These are phyloP conservation scores for Malaclemys terrapin DNA, from an alignment of 2,113 vertebrate species.

Conservation along the genomic window DNA sequence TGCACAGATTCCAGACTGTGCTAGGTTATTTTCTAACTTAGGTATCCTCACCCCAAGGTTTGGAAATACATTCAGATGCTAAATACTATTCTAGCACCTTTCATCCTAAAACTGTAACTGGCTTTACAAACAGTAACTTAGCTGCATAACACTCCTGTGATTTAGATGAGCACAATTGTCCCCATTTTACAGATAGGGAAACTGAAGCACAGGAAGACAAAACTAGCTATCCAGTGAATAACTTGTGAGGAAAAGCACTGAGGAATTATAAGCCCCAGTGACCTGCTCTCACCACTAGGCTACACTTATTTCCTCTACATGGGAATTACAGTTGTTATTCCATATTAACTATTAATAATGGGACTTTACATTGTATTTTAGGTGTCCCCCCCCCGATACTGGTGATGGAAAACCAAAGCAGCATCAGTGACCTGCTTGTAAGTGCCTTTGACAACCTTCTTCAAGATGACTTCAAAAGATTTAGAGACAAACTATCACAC, in stretches of 20 bases:
- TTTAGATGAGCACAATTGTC: not conserved
- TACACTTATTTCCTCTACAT: not conserved
- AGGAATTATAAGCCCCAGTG: not conserved
- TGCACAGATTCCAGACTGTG: not conserved
- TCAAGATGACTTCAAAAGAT: too few species aligned
- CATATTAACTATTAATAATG: not conserved
- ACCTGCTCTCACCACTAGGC: not conserved
- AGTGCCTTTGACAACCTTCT: too few species aligned
- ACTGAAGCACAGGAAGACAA: not conserved
- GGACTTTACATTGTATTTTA: not conserved
- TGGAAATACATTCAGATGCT: not conserved
- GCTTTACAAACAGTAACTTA: not conserved
- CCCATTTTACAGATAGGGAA: not conserved
- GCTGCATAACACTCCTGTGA: not conserved
- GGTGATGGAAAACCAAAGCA: not conserved
- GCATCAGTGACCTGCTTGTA: not conserved
- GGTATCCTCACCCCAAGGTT: not conserved
- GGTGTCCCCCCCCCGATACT: not conserved
- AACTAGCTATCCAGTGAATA: not conserved
- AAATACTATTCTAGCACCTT: not conserved
- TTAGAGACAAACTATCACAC: too few species aligned
- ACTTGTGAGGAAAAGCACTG: too few species aligned
- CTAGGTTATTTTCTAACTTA: not conserved
- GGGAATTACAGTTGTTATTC: too few species aligned
- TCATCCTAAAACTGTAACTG: not conserved